A percentile compares a stretch with the other conserved stretches of the same genome.
Conservation (phyloP, 2,888 invertebrate genomes). For the Heliconius ismenius region DNA sequence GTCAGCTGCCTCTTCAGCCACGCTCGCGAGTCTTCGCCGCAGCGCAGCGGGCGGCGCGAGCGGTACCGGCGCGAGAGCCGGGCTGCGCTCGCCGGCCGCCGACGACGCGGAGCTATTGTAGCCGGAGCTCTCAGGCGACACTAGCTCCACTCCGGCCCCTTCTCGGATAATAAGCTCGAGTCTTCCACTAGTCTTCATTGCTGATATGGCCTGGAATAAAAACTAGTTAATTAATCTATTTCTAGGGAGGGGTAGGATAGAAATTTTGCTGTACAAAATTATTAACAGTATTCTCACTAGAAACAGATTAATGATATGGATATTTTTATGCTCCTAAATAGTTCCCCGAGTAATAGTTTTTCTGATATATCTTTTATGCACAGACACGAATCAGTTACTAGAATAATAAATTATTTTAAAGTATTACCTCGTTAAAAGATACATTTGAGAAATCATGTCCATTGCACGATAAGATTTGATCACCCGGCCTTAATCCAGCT, state of each 20-base stretch:
- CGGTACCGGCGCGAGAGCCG: conserved; percentile 74
- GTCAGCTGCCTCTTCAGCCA: conserved; percentile 86
- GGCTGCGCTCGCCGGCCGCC: conserved; percentile 87
- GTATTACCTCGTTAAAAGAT: conserved; percentile 88
- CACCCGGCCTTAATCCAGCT: conserved; percentile 93
- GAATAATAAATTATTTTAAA: not conserved
- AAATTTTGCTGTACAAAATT: not conserved
- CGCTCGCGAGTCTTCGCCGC: conserved; percentile 87
- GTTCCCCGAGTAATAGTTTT: no score
- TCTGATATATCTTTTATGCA: no score
- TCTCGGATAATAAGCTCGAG: conserved; percentile 89
- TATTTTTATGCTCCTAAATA: no score
- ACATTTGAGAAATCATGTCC: conserved; percentile 89
- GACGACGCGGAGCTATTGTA: conserved; percentile 93
- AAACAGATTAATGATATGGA: no score
- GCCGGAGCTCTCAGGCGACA: conserved; percentile 91
- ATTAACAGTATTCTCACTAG: not conserved
- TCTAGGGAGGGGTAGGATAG: no score
- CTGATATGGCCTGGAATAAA: conserved; percentile 85
- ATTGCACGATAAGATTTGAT: conserved; percentile 95
- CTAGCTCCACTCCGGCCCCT: conserved; percentile 89
- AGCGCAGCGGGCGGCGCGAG: conserved; percentile 84
- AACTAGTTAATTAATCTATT: not conserved
- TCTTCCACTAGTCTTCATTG: conserved; percentile 89
- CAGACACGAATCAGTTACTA: no score